Evolutionary conservation across 2,888 invertebrate species (phyloP).

Genomic region (Zootermopsis nevadensis): DNA sequence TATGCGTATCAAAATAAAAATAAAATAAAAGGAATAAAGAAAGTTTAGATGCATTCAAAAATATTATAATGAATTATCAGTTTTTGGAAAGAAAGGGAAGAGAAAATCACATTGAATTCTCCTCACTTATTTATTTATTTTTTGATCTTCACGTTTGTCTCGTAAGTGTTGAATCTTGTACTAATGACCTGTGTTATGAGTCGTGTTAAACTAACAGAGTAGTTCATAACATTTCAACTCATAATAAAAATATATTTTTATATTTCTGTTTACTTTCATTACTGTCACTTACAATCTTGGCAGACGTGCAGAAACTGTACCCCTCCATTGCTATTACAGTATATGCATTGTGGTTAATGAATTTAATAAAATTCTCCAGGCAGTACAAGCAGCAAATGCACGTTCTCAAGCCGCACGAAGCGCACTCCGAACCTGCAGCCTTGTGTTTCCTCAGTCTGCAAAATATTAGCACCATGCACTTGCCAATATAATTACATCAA

Average conservation of each 20-base stretch:
- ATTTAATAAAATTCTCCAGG: conserved; percentile 90
- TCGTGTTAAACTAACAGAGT: background rate
- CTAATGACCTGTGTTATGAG: too few relatives aligned
- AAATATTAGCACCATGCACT: conserved; percentile 45
- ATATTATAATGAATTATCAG: too few relatives aligned
- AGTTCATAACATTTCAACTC: conserved; percentile 27
- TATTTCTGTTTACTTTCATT: background rate
- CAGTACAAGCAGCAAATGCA: conserved; percentile 93
- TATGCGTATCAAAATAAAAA: too few relatives aligned
- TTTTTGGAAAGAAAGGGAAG: too few relatives aligned
- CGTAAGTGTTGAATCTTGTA: too few relatives aligned
- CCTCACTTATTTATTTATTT: too few relatives aligned
- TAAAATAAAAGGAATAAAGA: too few relatives aligned
- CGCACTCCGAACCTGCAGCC: conserved; percentile 61
- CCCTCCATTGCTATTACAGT: conserved; percentile 94
- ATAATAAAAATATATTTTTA: conserved; percentile 14
- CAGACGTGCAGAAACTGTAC: conserved; percentile 90
- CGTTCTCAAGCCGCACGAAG: conserved; percentile 79
- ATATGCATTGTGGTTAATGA: conserved; percentile 94
- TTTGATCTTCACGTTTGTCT: too few relatives aligned
- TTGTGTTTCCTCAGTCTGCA: conserved; percentile 74
- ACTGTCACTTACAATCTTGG: conserved; percentile 76
- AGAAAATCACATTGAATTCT: too few relatives aligned
- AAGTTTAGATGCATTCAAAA: too few relatives aligned
- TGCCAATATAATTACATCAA: background rate